A percentile compares a stretch with the other conserved stretches of the same genome.
Evolutionary conservation across 1,140 invertebrate species (phyloP).

Genomic region (Liolophura sinensis): DNA sequence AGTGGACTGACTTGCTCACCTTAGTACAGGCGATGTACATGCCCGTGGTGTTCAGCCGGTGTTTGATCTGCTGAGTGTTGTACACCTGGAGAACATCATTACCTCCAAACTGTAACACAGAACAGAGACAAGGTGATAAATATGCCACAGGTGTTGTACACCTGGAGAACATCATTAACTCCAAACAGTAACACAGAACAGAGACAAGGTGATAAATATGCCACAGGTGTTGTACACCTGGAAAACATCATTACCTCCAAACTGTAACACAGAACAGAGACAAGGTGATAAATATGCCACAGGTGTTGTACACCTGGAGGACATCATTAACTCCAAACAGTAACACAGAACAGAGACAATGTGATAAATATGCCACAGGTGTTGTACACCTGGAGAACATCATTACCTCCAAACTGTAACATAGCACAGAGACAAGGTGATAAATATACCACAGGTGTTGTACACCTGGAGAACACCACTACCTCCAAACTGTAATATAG

Average conservation of each 20-base stretch:
- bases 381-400: slow-evolving; percentile 94
- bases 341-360: no score
- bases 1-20: slow-evolving; percentile 25
- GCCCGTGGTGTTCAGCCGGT: slow-evolving; percentile 81
- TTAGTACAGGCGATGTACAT: slow-evolving; percentile 56
- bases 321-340: slow-evolving; percentile 91
- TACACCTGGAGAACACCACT: slow-evolving; percentile 95
- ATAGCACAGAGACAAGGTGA: no score
- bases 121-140: no score
- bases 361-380: no score
- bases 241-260: slow-evolving; percentile 91
- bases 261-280: slow-evolving; percentile 61
- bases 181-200: slow-evolving; percentile 69
- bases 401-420: slow-evolving; percentile 84
- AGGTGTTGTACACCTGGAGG: slow-evolving; percentile 93
- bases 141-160: slow-evolving; percentile 96
- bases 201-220: no score
- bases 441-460: no score
- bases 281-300: no score
- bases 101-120: slow-evolving; percentile 73
- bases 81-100: slow-evolving; percentile 95
- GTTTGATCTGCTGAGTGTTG: slow-evolving; percentile 91
- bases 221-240: slow-evolving; percentile 96
- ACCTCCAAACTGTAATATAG: slow-evolving; percentile 66
- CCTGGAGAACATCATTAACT: slow-evolving; percentile 91